These are phyloP conservation scores for Glaucopsyche alexis DNA, from an alignment of 2,888 invertebrate species.

Conservation along the genomic window DNA sequence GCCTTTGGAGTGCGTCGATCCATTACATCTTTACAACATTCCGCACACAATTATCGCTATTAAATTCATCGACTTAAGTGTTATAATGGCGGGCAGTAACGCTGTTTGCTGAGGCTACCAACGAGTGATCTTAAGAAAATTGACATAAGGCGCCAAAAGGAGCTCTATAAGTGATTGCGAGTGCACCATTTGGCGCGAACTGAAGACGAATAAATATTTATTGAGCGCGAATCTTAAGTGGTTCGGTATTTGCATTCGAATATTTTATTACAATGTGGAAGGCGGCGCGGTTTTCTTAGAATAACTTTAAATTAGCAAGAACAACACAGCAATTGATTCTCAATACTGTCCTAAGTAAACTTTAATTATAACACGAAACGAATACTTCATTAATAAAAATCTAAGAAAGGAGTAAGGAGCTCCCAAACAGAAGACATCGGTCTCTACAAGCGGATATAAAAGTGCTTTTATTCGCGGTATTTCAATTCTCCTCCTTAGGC, in stretches of 20 bases:
- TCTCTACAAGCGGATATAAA: too few relatives aligned
- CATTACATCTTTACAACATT: constrained; percentile 62
- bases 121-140: constrained; percentile 67
- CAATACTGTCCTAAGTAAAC: neutral
- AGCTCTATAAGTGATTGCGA: constrained; percentile 53
- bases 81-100: constrained; percentile 41
- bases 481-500: too few relatives aligned
- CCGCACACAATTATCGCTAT: constrained; percentile 53
- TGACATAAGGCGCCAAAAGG: constrained; percentile 70
- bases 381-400: neutral
- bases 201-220: constrained; percentile 62
- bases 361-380: neutral
- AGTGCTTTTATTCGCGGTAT: too few relatives aligned
- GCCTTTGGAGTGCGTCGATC: constrained; percentile 62
- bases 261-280: constrained; percentile 34
- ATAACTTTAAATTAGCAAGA: constrained; percentile 13
- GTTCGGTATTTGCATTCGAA: constrained; percentile 41
- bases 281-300: neutral
- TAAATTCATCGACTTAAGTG: constrained; percentile 48
- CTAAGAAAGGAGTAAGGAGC: neutral
- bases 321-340: neutral
- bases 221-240: constrained; percentile 55
- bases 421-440: neutral
- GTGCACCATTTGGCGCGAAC: constrained; percentile 59
- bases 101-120: constrained; percentile 54